phyloP scores from a whole-genome alignment of 2,113 vertebrate genomes.

The Cettia cetti region DNA sequence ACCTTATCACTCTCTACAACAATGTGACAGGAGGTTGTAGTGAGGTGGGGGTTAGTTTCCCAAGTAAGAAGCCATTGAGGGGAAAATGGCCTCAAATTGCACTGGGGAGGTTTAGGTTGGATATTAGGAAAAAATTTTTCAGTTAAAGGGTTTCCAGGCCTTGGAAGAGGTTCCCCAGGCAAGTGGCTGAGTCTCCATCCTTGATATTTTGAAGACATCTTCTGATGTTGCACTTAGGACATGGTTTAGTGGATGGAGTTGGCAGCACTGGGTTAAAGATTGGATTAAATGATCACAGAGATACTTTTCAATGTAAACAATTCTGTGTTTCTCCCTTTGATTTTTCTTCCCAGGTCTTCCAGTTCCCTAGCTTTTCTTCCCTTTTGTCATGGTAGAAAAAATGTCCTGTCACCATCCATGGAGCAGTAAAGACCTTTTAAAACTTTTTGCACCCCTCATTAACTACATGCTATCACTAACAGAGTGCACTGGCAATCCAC shows the following conservation, averaged over 20 bases:
- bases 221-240: background rate
- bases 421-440: background rate
- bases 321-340: background rate
- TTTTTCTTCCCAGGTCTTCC: background rate
- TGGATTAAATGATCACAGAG: background rate
- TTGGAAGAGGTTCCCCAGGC: background rate
- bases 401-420: background rate
- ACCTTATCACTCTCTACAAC: background rate
- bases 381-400: background rate
- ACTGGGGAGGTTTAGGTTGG: background rate
- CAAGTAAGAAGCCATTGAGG: background rate
- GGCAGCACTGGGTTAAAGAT: background rate
- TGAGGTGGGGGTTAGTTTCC: background rate
- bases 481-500: background rate
- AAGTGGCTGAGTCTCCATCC: background rate
- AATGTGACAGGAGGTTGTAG: background rate
- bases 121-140: background rate
- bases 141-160: background rate
- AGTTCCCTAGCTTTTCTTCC: background rate
- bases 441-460: background rate
- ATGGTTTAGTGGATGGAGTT: background rate
- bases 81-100: background rate
- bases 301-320: background rate
- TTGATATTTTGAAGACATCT: background rate
- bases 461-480: background rate